These are phyloP conservation scores for Campaea margaritaria DNA, from an alignment of 2,888 invertebrate genomes.

Conservation along the genomic window DNA sequence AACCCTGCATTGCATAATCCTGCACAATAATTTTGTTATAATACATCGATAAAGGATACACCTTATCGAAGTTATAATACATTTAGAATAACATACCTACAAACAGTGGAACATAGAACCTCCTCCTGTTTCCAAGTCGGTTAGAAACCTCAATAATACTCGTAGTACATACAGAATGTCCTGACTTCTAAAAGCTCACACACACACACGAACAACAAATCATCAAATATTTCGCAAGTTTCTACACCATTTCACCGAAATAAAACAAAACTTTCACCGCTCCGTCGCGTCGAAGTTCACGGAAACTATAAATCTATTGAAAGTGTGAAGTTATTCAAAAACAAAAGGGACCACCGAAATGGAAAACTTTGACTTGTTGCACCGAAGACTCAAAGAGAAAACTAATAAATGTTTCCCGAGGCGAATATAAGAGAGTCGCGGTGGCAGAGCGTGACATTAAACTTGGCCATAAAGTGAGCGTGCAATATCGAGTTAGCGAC, in stretches of 20 bases:
- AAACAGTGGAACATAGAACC: too few relatives aligned
- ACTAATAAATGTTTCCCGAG: conserved; percentile 74
- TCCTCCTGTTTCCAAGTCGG: too few relatives aligned
- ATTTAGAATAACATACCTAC: too few relatives aligned
- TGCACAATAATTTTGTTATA: too few relatives aligned
- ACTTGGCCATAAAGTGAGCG: conserved; percentile 79
- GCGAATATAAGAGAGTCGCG: conserved; percentile 57
- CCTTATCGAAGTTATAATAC: too few relatives aligned
- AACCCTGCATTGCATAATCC: too few relatives aligned
- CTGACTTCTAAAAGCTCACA: neutral
- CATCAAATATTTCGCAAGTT: conserved; percentile 20
- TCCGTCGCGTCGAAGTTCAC: conserved; percentile 26
- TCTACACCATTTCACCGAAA: conserved; percentile 23
- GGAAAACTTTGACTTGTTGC: conserved; percentile 74
- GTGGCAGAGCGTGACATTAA: conserved; percentile 69
- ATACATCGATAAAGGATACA: too few relatives aligned
- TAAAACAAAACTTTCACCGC: conserved; percentile 32
- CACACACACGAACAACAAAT: neutral
- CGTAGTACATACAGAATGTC: too few relatives aligned
- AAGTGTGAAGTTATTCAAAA: conserved; percentile 54
- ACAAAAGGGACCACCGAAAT: conserved; percentile 60
- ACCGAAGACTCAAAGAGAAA: conserved; percentile 51
- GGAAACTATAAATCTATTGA: conserved; percentile 44
- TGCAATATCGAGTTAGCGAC: conserved; percentile 80
- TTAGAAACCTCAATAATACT: too few relatives aligned